Percentiles rank a stretch among this genome's conserved stretches.
Evolutionary conservation across 23 tunicate species (phyloP).

Genomic region (Oikopleura albicans): DNA sequence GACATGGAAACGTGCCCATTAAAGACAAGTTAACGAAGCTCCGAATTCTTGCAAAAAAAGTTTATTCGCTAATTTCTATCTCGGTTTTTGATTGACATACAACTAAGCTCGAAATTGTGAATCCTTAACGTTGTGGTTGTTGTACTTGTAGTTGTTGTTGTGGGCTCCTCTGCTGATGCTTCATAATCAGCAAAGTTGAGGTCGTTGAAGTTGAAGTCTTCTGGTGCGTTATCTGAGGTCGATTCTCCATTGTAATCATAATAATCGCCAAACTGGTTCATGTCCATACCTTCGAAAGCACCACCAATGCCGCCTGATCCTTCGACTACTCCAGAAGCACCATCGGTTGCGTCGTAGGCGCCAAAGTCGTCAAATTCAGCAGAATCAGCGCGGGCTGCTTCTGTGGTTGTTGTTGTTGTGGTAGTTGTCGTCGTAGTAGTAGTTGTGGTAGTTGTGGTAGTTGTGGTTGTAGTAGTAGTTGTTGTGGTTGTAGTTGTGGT

Average conservation of each 20-base stretch:
- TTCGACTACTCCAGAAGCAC: not conserved
- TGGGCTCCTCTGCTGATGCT: not conserved
- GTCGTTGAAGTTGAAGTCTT: not conserved
- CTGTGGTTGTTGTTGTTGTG: not conserved
- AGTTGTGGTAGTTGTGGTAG: conserved; percentile 16
- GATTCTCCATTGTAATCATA: not conserved
- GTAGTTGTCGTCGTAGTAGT: conserved; percentile 14
- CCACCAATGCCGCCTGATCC: not conserved
- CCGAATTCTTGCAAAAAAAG: no score
- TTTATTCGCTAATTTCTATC: no score
- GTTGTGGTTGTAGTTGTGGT: conserved; percentile 10
- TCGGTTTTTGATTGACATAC: no score
- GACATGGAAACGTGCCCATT: no score
- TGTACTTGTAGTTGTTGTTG: not conserved
- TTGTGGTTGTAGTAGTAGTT: conserved; percentile 2
- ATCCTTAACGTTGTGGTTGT: conserved; percentile 14
- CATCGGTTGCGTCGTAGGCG: not conserved
- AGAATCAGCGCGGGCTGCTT: conserved; percentile 6
- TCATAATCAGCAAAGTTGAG: not conserved
- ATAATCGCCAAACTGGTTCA: not conserved
- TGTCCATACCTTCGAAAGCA: conserved; percentile 1
- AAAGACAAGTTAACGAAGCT: no score
- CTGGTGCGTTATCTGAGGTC: not conserved
- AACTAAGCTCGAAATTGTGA: not conserved
- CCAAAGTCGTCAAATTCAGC: conserved; percentile 3